Base-by-base conservation (phyloP, 2,888 invertebrate genomes). In the Cataglyphis rosenhaueri region DNA sequence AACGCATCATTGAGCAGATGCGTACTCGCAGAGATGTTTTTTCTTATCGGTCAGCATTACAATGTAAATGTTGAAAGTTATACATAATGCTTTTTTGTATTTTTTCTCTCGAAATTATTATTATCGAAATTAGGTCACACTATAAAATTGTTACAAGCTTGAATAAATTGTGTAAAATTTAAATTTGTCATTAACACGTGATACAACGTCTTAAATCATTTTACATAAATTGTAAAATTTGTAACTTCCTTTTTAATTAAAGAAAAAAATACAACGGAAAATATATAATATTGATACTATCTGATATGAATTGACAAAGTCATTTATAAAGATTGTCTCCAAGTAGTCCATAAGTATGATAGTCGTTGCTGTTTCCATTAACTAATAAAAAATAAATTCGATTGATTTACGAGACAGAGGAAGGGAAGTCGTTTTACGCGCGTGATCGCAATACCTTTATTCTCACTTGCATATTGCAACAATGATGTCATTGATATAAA, bases 371-470 rank as follows among this genome's bases (percentile, higher is more conserved):
- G 15, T 32, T 10, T 66, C 12, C 38, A 38, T 25, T 25, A 38
- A 5, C 5, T 15, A 29, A 55, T 32, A 25, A 57, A 59, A 62
- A 65, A 85, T 65, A 52, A 85, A 85, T 82, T 57, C 25, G 44
- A 84, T 74, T 74, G 76, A 81, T 68, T 76, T 78, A 64, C 44
- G 59, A 48, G 59, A 15, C 25, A 71, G 9, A 29, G 64, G 15
- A 29, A 71, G 78, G 82, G 86, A 84, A 86, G 82, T 70, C 78
- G 81, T 84, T n/a, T 84, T 78, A 82, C 84, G 74, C 57, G 81
- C 78, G 87, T 83, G 86, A 81, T 82, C 81, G 38, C 66, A 38
- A 29, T 62, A 59, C n/a, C n/a, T 15, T 76, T 48, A 74, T 74
- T 75, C 29, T 8, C 66, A 38, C 61, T 59, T 15, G 59, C 57